phyloP scores from a whole-genome alignment of 2,888 invertebrate genomes.

The Philereme vetulata region DNA sequence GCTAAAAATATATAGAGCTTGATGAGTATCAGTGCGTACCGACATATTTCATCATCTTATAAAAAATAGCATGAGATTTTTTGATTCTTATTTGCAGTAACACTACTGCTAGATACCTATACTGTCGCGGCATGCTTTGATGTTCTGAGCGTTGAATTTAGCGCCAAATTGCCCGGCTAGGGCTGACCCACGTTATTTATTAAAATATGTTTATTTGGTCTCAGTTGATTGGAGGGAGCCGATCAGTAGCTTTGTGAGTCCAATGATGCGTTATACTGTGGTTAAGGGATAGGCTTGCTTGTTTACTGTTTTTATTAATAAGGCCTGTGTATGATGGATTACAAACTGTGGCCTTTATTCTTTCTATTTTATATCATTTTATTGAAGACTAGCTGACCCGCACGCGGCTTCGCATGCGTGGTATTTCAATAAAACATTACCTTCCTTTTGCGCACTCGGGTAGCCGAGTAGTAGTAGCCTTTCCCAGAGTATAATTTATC shows the following conservation, averaged over 20 bases:
- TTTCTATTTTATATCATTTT: too few species aligned
- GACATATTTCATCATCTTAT: too few species aligned
- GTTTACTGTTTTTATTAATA: constrained; percentile 4
- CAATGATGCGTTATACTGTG: constrained; percentile 30
- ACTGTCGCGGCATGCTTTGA: constrained; percentile 51
- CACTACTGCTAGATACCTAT: not conserved
- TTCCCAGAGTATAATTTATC: too few species aligned
- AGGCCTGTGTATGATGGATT: not conserved
- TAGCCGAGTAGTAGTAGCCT: too few species aligned
- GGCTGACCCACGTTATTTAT: constrained; percentile 61
- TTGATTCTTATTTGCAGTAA: not conserved
- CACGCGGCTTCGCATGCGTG: too few species aligned
- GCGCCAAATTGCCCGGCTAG: constrained; percentile 63
- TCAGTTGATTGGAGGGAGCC: constrained; percentile 56
- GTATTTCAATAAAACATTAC: too few species aligned
- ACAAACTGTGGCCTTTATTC: too few species aligned
- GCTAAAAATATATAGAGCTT: too few species aligned
- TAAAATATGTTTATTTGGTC: constrained; percentile 68
- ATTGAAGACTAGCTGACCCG: too few species aligned
- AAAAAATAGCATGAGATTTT: too few species aligned
- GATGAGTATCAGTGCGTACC: too few species aligned
- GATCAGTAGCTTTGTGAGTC: constrained; percentile 35
- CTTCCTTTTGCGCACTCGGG: too few species aligned
- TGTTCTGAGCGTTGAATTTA: constrained; percentile 58
- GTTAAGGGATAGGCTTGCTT: not conserved